A percentile compares a stretch with the other conserved stretches of the same genome.
These are phyloP conservation scores for Trichoplusia ni DNA, from an alignment of 1,140 invertebrate genomes.

Conservation along the genomic window DNA sequence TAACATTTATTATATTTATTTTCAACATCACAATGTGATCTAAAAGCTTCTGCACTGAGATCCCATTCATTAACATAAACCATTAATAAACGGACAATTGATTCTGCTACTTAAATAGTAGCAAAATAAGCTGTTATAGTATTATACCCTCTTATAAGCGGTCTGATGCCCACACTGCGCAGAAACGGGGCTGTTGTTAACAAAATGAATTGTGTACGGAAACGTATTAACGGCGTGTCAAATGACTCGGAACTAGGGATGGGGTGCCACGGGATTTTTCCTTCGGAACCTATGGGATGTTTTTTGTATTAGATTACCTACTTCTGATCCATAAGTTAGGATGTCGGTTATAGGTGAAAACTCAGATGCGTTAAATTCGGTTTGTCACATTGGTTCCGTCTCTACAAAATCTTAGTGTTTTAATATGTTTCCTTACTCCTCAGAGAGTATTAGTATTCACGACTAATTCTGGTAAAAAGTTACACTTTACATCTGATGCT, in stretches of 20 bases:
- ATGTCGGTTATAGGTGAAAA: no score
- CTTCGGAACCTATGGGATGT: no score
- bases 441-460: no score
- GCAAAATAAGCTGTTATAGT: conserved; percentile 2
- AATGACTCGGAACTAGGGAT: conserved; percentile 53
- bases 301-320: no score
- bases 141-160: conserved; percentile 24
- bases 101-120: conserved; percentile 9
- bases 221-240: conserved; percentile 47
- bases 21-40: background rate
- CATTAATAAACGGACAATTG: conserved; percentile 11
- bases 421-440: no score
- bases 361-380: no score
- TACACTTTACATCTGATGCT: no score
- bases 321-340: no score
- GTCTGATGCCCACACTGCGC: conserved; percentile 36
- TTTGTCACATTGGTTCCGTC: no score
- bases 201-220: conserved; percentile 48
- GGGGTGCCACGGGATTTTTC: background rate
- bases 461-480: no score
- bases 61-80: conserved; percentile 17
- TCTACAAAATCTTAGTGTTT: no score
- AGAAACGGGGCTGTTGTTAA: conserved; percentile 24
- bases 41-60: background rate
- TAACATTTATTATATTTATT: no score